These are phyloP conservation scores for Lota lota DNA, from an alignment of 2,113 vertebrate genomes.

Conservation along the genomic window DNA sequence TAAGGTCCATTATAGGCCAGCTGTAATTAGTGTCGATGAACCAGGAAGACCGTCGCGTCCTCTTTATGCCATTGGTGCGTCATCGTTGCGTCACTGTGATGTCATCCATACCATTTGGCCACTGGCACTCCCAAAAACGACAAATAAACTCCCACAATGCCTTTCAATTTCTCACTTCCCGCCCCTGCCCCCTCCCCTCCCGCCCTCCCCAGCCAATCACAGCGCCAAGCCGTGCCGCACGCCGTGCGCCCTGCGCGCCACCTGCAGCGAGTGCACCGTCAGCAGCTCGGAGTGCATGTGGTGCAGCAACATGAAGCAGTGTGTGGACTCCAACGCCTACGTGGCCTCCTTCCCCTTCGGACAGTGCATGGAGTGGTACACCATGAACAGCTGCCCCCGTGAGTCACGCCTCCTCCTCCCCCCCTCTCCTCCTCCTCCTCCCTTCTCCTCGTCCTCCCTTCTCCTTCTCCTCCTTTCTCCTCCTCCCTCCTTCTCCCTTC, in stretches of 20 bases:
- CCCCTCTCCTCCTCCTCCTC: neutral
- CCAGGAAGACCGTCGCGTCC: too few relatives aligned
- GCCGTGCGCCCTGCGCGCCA: constrained; percentile 83
- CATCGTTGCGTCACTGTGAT: too few relatives aligned
- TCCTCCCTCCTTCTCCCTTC: neutral
- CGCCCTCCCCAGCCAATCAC: constrained; percentile 84
- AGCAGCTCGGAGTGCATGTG: constrained; percentile 98
- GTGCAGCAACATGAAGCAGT: constrained; percentile 99
- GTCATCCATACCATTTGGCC: too few relatives aligned
- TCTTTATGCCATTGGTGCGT: too few relatives aligned
- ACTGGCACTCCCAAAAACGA: too few relatives aligned
- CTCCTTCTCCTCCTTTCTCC: neutral
- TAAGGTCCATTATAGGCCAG: too few relatives aligned
- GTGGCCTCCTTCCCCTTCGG: constrained; percentile 98
- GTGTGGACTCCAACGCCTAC: constrained; percentile 96
- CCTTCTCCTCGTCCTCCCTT: neutral
- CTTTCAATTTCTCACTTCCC: neutral
- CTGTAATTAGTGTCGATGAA: too few relatives aligned
- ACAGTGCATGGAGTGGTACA: constrained; percentile 99
- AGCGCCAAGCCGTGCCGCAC: constrained; percentile 95
- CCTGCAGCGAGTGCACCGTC: constrained; percentile 90
- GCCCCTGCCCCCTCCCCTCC: neutral
- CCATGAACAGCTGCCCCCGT: constrained; percentile 94
- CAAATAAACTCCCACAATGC: too few relatives aligned
- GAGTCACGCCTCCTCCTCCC: constrained; percentile 50